A percentile compares a stretch with the other conserved stretches of the same genome.
These are phyloP conservation scores for Pterocles burchelli DNA, from an alignment of 2,113 vertebrate species.

Conservation along the genomic window DNA sequence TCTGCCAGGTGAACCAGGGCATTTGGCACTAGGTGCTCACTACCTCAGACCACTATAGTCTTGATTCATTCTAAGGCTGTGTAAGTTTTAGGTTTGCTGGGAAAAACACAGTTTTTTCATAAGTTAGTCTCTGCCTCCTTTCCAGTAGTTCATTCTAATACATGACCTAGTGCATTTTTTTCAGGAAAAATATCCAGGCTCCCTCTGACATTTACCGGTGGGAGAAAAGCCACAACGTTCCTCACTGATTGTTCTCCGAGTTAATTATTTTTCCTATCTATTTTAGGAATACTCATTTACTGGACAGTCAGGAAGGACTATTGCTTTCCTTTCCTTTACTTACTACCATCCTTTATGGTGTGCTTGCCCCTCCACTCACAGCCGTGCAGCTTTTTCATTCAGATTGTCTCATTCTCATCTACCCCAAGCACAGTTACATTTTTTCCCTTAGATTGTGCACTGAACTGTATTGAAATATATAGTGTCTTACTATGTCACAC, in stretches of 20 bases:
- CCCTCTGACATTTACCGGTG: not conserved
- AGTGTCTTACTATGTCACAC: not conserved
- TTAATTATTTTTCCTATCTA: not conserved
- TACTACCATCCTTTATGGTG: not conserved
- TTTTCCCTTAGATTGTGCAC: not conserved
- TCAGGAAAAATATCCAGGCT: not conserved
- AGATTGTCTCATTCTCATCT: not conserved
- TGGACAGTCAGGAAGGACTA: not conserved
- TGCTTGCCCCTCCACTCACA: not conserved
- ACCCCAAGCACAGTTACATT: not conserved
- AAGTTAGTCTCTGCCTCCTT: not conserved
- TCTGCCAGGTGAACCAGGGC: not conserved
- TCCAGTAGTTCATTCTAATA: not conserved
- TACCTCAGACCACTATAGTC: not conserved
- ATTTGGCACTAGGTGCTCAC: not conserved
- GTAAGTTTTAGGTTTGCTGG: not conserved
- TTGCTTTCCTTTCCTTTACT: not conserved
- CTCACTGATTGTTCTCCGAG: not conserved
- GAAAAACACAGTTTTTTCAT: not conserved
- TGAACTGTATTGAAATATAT: not conserved
- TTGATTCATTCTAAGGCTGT: not conserved
- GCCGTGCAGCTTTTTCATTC: not conserved
- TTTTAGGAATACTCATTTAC: not conserved
- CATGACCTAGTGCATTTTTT: accelerated
- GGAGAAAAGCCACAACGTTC: not conserved